Evolutionary conservation across 2,888 invertebrate species (phyloP), one percentile per base, ranked within the genome.

Genomic region (Pollenia labialis): DNA sequence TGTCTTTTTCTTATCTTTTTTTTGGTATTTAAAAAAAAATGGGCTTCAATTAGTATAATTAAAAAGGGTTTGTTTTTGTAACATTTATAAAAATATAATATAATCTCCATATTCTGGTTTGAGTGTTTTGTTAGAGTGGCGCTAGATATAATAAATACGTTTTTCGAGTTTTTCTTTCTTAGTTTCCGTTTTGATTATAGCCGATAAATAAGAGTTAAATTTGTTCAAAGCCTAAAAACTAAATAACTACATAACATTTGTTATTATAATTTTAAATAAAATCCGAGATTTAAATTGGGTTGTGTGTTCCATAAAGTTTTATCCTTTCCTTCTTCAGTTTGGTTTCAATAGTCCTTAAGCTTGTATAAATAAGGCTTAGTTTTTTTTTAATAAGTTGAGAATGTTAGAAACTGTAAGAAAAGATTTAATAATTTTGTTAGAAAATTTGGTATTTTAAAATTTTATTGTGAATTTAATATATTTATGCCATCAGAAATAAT

Each of bases 171-270:
- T 62, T n/a, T 60, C 68, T 66, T 56, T 52, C 44, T 42, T 44
- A 32, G 11, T 75, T 85, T 60, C 23, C 50, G 10, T 54, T 48
- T 72, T 11, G 42, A 60, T 68, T 79, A 68, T 52, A 64, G 82
- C 85, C 85, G 79, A 82, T 81, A 23, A 32, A 56, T 72, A 76
- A 81, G 56, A 76, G 50, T 85, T 76, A 74, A 76, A 48, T 72
- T 72, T 40, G 6, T n/a, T 75, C 74, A 62, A 71, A 80, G 66
- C 79, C 76, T 87, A 77, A 74, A 76, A 87, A 87, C 87, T 84
- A 84, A 81, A 87, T 84, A 87, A 84, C 75, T 64, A 64, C 66
- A 56, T 40, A 77, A 68, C 52, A 46, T 68, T 76, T 76, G 11
- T 76, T 69, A 16, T 60, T 50, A 66, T 79, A 40, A 74, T 76